Base-by-base conservation (phyloP, 2,888 invertebrate species). In the Pyrocoelia pectoralis region DNA sequence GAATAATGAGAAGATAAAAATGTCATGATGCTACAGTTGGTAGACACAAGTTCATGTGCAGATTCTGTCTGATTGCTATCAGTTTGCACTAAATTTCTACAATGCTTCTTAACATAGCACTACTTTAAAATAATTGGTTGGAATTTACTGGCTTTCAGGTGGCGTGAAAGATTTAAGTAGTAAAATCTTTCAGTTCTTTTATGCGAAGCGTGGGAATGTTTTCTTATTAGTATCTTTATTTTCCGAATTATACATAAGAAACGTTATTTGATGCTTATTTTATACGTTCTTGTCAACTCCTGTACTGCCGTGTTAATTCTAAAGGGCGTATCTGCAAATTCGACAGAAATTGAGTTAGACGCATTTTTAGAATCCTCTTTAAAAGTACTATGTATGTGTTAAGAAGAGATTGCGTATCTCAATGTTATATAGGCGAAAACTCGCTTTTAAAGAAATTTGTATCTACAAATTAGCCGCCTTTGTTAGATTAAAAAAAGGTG, bases 11-110 rank as follows among this genome's bases (percentile, higher is more conserved):
- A 57, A 56, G 66, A 68, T 67, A 63, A 68, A 68, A 66, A 60
- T 62, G 66, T 68, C 68, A 66, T 57, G 65, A 65, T 62, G 65
- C 65, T 66, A 65, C 65, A 60, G 65, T 58, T 58, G 60, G 66
- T 67, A 68, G 65, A 51, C 54, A 50, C 54, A 56, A 56, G 56
- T 52, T 57, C 54, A 53, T 29, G 49, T 57, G 43, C 57, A 28
- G 57, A 53, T 53, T 53, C 57, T 62, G 62, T 57, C 62, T 40
- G 62, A 62, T 62, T 62, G 62, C 62, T 62, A 62, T 62, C 62
- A 56, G 8, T 43, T 46, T 53, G 52, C 46, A 52, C 48, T 62
- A 62, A 62, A 57, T 62, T 41, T 38, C 56, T 40, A 38, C 40
- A 56, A 14, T 52, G 19, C 14, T 40, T 17, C 13, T 51, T 51